phyloP scores from a whole-genome alignment of 2,888 invertebrate species.

The Dryadula phaetusa region DNA sequence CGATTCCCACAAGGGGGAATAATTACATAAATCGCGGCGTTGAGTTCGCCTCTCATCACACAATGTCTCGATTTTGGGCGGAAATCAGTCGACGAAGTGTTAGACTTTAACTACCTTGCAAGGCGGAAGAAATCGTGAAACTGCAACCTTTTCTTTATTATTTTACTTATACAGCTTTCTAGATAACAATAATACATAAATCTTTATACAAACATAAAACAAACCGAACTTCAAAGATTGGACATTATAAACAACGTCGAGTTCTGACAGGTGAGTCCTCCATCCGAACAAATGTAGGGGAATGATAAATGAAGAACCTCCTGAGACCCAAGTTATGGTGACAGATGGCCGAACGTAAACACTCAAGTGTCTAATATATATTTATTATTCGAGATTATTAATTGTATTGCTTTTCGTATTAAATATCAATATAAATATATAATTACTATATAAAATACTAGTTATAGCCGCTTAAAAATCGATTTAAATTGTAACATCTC shows the following conservation, averaged over 20 bases:
- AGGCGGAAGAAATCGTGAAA: too few relatives aligned
- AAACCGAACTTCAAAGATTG: constrained; percentile 30
- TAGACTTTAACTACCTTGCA: too few relatives aligned
- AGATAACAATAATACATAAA: background rate
- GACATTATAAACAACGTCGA: constrained; percentile 41
- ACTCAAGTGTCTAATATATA: constrained; percentile 23
- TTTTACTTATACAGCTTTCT: background rate
- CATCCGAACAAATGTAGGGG: constrained; percentile 38
- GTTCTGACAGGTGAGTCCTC: constrained; percentile 45
- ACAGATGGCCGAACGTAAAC: constrained; percentile 43
- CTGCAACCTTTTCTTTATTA: too few relatives aligned
- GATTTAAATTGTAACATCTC: too few relatives aligned
- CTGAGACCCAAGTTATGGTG: constrained; percentile 45
- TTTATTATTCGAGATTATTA: constrained; percentile 24
- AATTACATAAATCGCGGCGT: too few relatives aligned
- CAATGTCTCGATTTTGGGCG: too few relatives aligned
- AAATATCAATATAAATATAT: background rate
- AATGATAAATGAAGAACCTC: constrained; percentile 43
- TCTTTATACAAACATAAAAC: background rate
- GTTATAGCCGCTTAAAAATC: too few relatives aligned
- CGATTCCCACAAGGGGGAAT: too few relatives aligned
- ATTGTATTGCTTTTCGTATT: background rate
- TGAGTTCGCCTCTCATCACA: too few relatives aligned
- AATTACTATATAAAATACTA: too few relatives aligned
- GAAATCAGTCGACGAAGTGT: too few relatives aligned